These are phyloP conservation scores for Corythoichthys haematopterus DNA, from an alignment of 2,113 vertebrate species.

Conservation along the genomic window DNA sequence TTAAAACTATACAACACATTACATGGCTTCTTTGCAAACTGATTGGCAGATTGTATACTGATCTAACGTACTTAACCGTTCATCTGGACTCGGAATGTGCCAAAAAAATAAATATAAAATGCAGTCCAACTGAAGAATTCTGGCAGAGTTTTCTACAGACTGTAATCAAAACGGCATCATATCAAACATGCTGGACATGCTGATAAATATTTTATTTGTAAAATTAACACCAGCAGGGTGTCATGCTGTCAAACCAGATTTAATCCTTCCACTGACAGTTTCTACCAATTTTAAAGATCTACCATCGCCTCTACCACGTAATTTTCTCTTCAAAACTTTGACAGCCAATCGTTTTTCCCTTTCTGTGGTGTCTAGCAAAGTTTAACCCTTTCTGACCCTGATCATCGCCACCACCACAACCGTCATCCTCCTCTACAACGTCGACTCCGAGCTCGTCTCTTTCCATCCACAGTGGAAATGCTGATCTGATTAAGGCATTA, in stretches of 20 bases:
- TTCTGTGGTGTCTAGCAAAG: constrained; percentile 12
- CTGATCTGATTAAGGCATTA: constrained; percentile 62
- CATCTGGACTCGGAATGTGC: neutral
- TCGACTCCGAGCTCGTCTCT: neutral
- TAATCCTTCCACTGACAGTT: constrained; percentile 23
- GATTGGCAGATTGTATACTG: neutral
- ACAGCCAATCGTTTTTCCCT: neutral
- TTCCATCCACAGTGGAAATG: constrained; percentile 35
- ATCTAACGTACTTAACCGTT: neutral
- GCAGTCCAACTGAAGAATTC: neutral
- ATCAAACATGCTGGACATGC: constrained; percentile 17
- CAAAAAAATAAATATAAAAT: neutral
- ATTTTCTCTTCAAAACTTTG: constrained; percentile 18
- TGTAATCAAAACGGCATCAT: constrained; percentile 33
- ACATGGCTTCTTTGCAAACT: neutral
- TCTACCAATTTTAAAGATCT: constrained; percentile 36
- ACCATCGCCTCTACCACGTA: constrained; percentile 32
- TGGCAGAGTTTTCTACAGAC: constrained; percentile 2
- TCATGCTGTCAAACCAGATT: constrained; percentile 8
- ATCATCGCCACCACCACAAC: constrained; percentile 26
- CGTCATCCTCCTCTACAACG: constrained; percentile 13
- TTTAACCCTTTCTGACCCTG: constrained; percentile 14
- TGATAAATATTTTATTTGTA: constrained; percentile 54
- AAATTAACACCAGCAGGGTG: constrained; percentile 24
- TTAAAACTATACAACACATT: neutral